Evolutionary conservation across 1,140 invertebrate genomes (phyloP).

Genomic region (Cotesia vestalis): DNA sequence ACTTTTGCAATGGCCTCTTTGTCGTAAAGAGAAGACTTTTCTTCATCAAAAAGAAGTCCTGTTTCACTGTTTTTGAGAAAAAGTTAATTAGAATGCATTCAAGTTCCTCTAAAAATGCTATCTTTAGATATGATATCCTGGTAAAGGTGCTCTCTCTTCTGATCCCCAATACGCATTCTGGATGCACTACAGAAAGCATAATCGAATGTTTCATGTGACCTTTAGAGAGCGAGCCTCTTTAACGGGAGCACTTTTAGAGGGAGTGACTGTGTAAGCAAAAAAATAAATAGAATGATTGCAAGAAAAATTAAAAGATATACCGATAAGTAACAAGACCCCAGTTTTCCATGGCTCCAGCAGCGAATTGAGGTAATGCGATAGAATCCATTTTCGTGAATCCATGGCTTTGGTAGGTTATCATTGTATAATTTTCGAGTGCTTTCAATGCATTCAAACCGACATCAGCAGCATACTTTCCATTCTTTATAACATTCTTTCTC

Average conservation of each 20-base stretch:
- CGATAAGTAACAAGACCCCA: conserved; percentile 76
- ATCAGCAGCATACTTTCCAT: conserved; percentile 61
- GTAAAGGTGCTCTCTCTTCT: too few relatives aligned
- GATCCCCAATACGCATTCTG: too few relatives aligned
- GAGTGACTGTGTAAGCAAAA: too few relatives aligned
- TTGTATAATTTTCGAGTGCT: conserved; percentile 45
- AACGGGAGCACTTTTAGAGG: too few relatives aligned
- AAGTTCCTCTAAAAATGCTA: conserved; percentile 12
- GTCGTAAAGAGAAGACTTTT: conserved; percentile 60
- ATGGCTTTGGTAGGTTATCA: conserved; percentile 38
- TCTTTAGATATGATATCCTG: conserved; percentile 40
- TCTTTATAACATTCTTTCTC: conserved; percentile 65
- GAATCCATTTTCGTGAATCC: conserved; percentile 67
- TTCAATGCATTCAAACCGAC: conserved; percentile 49
- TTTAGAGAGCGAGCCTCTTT: too few relatives aligned
- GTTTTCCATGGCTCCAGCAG: conserved; percentile 87
- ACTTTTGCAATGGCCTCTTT: conserved; percentile 68
- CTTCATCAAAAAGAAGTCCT: conserved; percentile 67
- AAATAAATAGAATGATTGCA: too few relatives aligned
- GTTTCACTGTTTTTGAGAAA: conserved; percentile 66
- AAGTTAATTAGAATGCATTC: neutral
- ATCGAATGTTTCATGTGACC: too few relatives aligned
- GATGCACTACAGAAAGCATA: too few relatives aligned
- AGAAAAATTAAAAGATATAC: conserved; percentile 44
- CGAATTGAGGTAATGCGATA: conserved; percentile 79